Evolutionary conservation across 2,888 invertebrate genomes (phyloP).

Genomic region (Fragum whitleyi): DNA sequence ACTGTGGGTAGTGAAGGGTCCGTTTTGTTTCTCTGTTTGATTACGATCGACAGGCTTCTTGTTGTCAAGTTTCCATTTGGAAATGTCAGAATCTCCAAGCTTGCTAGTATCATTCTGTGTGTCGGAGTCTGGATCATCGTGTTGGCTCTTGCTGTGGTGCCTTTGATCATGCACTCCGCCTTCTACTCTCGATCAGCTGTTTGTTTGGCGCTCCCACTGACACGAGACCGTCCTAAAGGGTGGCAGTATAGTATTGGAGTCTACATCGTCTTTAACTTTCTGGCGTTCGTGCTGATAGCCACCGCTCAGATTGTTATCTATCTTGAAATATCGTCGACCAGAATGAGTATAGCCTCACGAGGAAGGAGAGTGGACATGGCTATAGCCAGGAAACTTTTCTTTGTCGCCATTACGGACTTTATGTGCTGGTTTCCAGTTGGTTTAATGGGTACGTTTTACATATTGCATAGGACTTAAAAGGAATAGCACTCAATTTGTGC

Average conservation of each 20-base stretch:
- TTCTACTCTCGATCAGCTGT: slow-evolving; percentile 82
- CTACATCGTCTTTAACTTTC: slow-evolving; percentile 81
- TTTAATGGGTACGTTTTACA: slow-evolving; percentile 62
- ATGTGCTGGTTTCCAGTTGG: slow-evolving; percentile 81
- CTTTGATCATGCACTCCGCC: slow-evolving; percentile 76
- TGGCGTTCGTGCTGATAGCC: slow-evolving; percentile 79
- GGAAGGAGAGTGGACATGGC: slow-evolving; percentile 67
- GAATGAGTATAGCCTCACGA: slow-evolving; percentile 23
- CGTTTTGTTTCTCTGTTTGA: slow-evolving; percentile 87
- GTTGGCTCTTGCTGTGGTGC: slow-evolving; percentile 75
- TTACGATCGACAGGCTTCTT: slow-evolving; percentile 88
- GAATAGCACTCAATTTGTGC: too few species aligned
- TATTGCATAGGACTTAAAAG: too few species aligned
- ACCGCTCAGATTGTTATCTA: slow-evolving; percentile 82
- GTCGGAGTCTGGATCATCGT: slow-evolving; percentile 75
- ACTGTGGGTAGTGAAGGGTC: slow-evolving; percentile 88
- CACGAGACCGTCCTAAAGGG: slow-evolving; percentile 80
- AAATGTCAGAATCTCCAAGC: slow-evolving; percentile 66
- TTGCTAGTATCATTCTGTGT: slow-evolving; percentile 68
- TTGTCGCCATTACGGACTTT: slow-evolving; percentile 80
- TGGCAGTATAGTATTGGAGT: slow-evolving; percentile 83
- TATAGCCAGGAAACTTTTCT: slow-evolving; percentile 80
- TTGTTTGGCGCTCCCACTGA: slow-evolving; percentile 83
- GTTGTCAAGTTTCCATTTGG: slow-evolving; percentile 88
- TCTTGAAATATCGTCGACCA: slow-evolving; percentile 60